Conservation (phyloP, 2,797 vertebrate genomes). For the Scyliorhinus canicula region DNA sequence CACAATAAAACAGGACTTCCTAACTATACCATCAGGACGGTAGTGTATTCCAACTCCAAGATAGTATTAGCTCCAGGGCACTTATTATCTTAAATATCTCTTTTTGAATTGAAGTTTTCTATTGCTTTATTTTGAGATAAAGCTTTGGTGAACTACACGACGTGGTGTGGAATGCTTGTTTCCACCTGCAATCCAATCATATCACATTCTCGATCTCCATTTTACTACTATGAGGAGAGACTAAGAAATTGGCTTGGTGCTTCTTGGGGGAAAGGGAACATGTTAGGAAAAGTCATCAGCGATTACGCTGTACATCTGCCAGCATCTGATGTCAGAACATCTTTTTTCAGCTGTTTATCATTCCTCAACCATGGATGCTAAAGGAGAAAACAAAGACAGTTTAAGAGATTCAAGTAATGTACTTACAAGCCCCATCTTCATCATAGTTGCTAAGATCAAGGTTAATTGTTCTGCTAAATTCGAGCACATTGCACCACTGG, state of each 20-base stretch:
- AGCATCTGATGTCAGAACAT: neutral
- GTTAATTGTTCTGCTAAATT: constrained; percentile 98
- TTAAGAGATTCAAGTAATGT: constrained; percentile 29
- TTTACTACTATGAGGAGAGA: neutral
- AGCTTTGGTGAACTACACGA: neutral
- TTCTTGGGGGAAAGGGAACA: neutral
- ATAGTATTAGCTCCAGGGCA: neutral
- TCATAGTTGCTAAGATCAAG: constrained; percentile 99
- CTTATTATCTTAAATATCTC: neutral
- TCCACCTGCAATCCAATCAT: neutral
- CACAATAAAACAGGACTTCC: neutral
- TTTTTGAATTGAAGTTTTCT: neutral
- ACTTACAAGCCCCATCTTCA: constrained; percentile 97
- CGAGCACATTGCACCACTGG: constrained; percentile 99
- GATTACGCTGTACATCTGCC: neutral
- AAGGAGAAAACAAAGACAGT: neutral
- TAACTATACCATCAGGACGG: neutral
- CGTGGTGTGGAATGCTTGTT: neutral
- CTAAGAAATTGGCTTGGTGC: neutral
- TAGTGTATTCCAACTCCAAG: neutral
- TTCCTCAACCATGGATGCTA: neutral
- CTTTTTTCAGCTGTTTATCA: neutral
- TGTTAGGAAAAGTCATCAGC: neutral
- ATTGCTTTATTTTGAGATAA: neutral
- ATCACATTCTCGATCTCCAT: neutral